Evolutionary conservation across 2,888 invertebrate genomes (phyloP).

Genomic region (Ferrisia virgata): DNA sequence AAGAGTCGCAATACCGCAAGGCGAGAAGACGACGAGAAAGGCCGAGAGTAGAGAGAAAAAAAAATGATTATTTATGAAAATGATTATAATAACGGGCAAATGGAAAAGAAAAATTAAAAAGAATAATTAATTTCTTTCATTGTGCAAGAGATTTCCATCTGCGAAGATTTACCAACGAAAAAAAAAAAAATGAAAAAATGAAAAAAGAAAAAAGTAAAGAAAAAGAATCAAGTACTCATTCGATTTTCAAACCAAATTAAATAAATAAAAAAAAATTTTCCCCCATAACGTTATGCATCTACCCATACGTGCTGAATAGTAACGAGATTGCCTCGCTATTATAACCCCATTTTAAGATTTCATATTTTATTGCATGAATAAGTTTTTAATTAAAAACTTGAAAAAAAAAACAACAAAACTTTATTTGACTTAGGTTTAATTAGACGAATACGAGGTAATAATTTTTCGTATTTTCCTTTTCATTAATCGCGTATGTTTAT

Average conservation of each 20-base stretch:
- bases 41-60: not conserved
- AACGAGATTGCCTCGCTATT: not conserved
- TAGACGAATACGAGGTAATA: not conserved
- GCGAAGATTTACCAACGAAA: not conserved
- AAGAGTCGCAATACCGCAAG: not conserved
- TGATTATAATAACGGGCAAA: slow-evolving; percentile 22
- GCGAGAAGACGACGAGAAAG: not conserved
- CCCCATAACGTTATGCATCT: not conserved
- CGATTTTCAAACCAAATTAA: not conserved
- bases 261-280: not conserved
- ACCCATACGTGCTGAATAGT: not conserved
- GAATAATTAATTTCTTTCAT: slow-evolving; percentile 30
- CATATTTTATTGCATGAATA: not conserved
- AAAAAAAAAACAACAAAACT: not conserved
- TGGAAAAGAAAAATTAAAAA: slow-evolving; percentile 22
- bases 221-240: not conserved
- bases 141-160: not conserved
- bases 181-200: no score
- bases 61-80: slow-evolving; percentile 33
- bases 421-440: not conserved
- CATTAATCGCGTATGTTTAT: not conserved
- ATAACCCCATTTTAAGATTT: not conserved
- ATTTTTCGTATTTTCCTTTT: not conserved
- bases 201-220: no score
- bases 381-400: not conserved